These are phyloP conservation scores for Phyto melanocephala DNA, from an alignment of 2,888 invertebrate species.

Conservation along the genomic window DNA sequence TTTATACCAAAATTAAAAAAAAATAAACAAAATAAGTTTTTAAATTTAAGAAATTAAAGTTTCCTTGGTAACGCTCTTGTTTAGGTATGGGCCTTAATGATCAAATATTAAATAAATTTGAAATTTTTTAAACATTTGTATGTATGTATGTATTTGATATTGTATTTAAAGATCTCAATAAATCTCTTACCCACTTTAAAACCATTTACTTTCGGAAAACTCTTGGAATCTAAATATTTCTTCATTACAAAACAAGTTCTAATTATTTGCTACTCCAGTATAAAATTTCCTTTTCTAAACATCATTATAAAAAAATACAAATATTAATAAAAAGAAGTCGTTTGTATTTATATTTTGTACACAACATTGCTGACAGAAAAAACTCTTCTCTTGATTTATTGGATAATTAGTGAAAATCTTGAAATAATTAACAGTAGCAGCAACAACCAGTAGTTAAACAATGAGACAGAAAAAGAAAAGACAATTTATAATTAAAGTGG, in stretches of 20 bases:
- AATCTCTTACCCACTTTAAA: too few species aligned
- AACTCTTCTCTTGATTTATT: slow-evolving; percentile 31
- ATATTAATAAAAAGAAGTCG: neutral
- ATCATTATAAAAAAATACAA: neutral
- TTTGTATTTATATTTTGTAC: neutral
- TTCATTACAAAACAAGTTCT: neutral
- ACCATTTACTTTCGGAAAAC: too few species aligned
- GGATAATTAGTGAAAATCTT: slow-evolving; percentile 53
- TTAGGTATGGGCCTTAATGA: too few species aligned
- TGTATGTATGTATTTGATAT: too few species aligned
- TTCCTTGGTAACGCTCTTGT: too few species aligned
- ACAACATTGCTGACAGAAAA: neutral
- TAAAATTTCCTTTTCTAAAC: slow-evolving; percentile 13
- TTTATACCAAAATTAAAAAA: too few species aligned
- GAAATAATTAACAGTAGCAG: slow-evolving; percentile 21
- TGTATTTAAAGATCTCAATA: too few species aligned
- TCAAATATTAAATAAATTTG: too few species aligned
- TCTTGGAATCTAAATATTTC: too few species aligned
- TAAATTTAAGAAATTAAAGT: too few species aligned
- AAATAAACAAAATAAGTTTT: too few species aligned
- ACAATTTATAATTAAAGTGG: neutral
- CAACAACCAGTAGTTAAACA: slow-evolving; percentile 36
- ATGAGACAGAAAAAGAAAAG: slow-evolving; percentile 1
- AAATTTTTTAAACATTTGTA: too few species aligned
- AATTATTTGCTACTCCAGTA: neutral